Base-by-base conservation (phyloP, 2,797 vertebrate species). In the Microctenopoma steveboyesi region DNA sequence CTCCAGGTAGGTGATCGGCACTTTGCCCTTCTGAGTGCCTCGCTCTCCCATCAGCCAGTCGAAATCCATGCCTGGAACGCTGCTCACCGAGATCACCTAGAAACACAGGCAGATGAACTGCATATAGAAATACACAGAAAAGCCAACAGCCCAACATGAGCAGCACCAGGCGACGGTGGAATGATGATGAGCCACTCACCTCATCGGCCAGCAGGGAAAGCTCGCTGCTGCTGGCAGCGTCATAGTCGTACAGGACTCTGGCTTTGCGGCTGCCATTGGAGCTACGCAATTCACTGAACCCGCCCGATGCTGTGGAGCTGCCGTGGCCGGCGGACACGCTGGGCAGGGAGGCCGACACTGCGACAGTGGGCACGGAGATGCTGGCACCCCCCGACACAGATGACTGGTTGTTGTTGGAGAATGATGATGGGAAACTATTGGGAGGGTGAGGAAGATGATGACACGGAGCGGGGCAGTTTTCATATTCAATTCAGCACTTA, bases 1-100 rank as follows among this genome's bases (percentile, higher is more conserved):
- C 93, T 99, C 97, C 94, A 99, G 95, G 89, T 99, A 99, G 81
- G 98, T 99, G 93, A 98, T 98, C 64, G 98, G 98, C 86, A 99
- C 98, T 95, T 96, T 98, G 91, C 98, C 98, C 86, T 95, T 97
- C 92, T 99, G 98, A 91, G 73, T 97, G 83, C 97, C 97, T 66
- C 98, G 95, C 91, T 99, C 97, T 13, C 98, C 97, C 96, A 99
- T 96, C 86, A 99, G 93, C 98, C 98, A 99, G 86, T 99, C 98
- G 64, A 96, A 96, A 85, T 99, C 97, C 97, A 99, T 98, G 77
- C 96, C 97, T 25, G 94, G 87, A 58, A 97, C 94, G 68, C 96
- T 96, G 93, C 95, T 98, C 73, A 99, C 98, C 51, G 92, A 94
- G 90, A 99, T 99, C 76, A 99, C 96, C 98, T 99, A 88, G 54